A percentile compares a stretch with the other conserved stretches of the same genome.
These are phyloP conservation scores for Acestrorhynchus altus DNA, from an alignment of 2,797 vertebrate species.

Conservation along the genomic window DNA sequence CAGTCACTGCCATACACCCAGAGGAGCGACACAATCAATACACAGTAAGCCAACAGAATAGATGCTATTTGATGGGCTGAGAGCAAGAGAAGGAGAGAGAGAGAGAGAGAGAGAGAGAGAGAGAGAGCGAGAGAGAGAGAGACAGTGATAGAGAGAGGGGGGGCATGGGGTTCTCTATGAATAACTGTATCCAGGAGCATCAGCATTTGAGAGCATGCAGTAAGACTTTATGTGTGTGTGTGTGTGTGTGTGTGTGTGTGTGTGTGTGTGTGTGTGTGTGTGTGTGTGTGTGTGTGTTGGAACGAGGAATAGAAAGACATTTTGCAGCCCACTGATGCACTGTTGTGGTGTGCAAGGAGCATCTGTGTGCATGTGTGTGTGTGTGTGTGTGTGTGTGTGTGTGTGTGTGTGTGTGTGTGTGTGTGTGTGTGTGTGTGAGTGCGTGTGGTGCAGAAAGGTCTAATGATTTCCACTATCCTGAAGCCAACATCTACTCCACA, in stretches of 20 bases:
- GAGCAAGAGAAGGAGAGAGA: conserved; percentile 17
- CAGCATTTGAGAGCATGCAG: conserved; percentile 10
- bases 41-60: conserved; percentile 40
- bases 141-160: conserved; percentile 28
- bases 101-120: conserved; percentile 24
- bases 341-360: conserved; percentile 4
- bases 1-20: conserved; percentile 61
- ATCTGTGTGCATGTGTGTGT: neutral
- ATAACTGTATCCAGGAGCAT: neutral
- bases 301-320: neutral
- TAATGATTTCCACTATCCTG: neutral
- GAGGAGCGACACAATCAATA: conserved; percentile 51
- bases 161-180: neutral
- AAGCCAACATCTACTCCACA: neutral
- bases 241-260: too few relatives aligned
- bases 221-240: neutral
- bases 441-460: neutral
- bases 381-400: conserved; percentile 6
- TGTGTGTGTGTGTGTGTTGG: neutral
- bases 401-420: neutral
- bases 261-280: neutral
- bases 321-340: neutral
- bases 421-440: conserved; percentile 29
- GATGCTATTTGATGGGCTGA: conserved; percentile 15
- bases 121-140: conserved; percentile 17